Evolutionary conservation across 2,888 invertebrate genomes (phyloP).

Genomic region (Leptinotarsa peninsularis): DNA sequence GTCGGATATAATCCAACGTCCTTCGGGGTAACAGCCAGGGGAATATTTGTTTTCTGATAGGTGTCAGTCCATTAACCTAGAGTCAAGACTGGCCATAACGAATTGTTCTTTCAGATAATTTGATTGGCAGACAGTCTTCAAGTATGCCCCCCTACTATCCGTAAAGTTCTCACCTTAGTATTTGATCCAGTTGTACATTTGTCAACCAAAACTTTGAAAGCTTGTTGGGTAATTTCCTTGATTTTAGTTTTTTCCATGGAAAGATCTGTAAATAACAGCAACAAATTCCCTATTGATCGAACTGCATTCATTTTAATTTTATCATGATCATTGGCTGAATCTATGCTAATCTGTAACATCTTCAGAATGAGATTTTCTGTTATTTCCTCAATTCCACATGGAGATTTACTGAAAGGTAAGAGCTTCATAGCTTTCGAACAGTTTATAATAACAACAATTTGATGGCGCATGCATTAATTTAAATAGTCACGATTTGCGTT

Average conservation of each 20-base stretch:
- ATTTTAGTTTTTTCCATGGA: constrained; percentile 69
- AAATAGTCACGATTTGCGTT: too few species aligned
- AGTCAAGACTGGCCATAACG: too few species aligned
- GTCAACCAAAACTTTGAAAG: constrained; percentile 76
- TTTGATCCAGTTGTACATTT: constrained; percentile 78
- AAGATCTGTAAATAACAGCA: constrained; percentile 73
- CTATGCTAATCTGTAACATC: constrained; percentile 75
- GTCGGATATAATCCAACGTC: too few species aligned
- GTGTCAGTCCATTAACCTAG: too few species aligned
- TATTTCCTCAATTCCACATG: constrained; percentile 65
- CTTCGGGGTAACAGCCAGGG: too few species aligned
- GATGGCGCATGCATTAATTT: too few species aligned
- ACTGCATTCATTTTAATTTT: constrained; percentile 87
- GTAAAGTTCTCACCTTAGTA: constrained; percentile 75
- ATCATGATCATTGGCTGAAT: constrained; percentile 68
- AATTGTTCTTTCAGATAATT: too few species aligned
- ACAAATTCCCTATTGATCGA: constrained; percentile 83
- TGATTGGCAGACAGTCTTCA: background rate
- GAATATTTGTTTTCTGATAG: too few species aligned
- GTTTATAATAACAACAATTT: background rate
- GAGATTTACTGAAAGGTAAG: constrained; percentile 39
- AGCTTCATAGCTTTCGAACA: background rate
- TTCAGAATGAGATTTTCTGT: constrained; percentile 77
- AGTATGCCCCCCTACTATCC: background rate
- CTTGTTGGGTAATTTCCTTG: constrained; percentile 70